These are phyloP conservation scores for human (Homo sapiens) DNA, from an alignment of 2,113 vertebrate genomes.

Conservation along the genomic window DNA sequence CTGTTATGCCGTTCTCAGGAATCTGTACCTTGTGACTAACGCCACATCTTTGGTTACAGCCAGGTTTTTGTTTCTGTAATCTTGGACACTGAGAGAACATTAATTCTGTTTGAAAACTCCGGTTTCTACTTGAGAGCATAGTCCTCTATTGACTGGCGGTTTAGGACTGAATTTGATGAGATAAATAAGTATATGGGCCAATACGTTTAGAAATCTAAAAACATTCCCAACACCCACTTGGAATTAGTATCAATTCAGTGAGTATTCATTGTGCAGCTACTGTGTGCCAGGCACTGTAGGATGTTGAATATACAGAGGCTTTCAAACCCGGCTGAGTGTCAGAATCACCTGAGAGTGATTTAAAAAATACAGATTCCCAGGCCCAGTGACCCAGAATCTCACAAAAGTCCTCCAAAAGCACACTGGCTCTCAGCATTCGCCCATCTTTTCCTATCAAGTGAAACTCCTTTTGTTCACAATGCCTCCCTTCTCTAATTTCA, in stretches of 20 bases:
- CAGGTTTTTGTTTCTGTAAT: slow-evolving; percentile 49
- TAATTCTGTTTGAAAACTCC: slow-evolving; percentile 22
- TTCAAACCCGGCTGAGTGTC: background rate
- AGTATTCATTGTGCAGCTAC: background rate
- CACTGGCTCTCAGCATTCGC: background rate
- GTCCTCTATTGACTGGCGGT: background rate
- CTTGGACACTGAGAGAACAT: slow-evolving; percentile 1
- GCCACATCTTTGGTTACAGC: background rate
- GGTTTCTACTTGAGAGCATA: slow-evolving; percentile 1
- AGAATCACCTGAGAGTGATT: background rate
- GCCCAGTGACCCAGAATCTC: background rate
- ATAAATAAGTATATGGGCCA: background rate
- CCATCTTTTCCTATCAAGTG: background rate
- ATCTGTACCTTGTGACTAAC: slow-evolving; percentile 60
- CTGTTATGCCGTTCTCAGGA: slow-evolving; percentile 8
- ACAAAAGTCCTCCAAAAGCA: background rate
- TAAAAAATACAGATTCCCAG: background rate
- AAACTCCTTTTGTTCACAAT: background rate
- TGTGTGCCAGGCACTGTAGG: background rate
- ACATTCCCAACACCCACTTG: background rate
- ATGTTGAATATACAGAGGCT: background rate
- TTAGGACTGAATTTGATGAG: background rate
- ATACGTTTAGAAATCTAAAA: background rate
- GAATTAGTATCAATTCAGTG: background rate
- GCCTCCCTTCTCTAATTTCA: background rate